Conservation (phyloP, 2,888 invertebrate genomes). For the Dryomyza anilis region DNA sequence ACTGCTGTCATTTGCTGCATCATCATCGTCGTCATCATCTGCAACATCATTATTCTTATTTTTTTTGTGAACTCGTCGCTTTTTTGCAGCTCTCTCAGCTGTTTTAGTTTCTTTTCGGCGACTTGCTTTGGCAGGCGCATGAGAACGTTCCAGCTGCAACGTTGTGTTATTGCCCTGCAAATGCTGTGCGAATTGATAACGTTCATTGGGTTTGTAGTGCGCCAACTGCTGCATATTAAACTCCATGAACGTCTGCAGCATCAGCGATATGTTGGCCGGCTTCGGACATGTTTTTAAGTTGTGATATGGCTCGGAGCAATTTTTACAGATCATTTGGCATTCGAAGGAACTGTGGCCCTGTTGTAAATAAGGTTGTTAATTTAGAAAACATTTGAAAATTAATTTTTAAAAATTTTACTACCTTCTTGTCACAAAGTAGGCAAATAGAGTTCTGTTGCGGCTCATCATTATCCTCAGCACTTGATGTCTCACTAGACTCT, state of each 20-base stretch:
- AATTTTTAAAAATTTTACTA: constrained; percentile 33
- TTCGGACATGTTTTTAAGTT: constrained; percentile 49
- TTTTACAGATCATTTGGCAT: constrained; percentile 55
- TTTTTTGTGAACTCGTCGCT: constrained; percentile 27
- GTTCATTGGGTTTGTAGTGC: constrained; percentile 41
- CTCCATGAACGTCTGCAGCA: constrained; percentile 55
- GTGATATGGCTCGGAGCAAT: constrained; percentile 51
- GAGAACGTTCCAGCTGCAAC: neutral
- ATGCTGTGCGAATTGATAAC: constrained; percentile 33
- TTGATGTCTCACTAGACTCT: too few species aligned
- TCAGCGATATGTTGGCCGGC: constrained; percentile 50
- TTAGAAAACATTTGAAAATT: neutral
- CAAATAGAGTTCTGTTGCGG: too few species aligned
- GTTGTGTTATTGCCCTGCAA: neutral
- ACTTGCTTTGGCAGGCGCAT: constrained; percentile 31
- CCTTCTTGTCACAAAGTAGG: constrained; percentile 52
- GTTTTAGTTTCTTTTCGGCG: constrained; percentile 37
- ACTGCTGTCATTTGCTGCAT: too few species aligned
- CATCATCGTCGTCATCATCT: constrained; percentile 30
- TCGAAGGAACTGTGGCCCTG: constrained; percentile 54
- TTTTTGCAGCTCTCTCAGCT: constrained; percentile 25
- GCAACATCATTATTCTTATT: constrained; percentile 35
- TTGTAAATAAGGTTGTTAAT: neutral
- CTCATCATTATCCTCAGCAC: too few species aligned
- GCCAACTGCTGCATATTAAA: constrained; percentile 53